Base-by-base conservation (phyloP, 2,113 vertebrate genomes). In the Ophiodon elongatus region DNA sequence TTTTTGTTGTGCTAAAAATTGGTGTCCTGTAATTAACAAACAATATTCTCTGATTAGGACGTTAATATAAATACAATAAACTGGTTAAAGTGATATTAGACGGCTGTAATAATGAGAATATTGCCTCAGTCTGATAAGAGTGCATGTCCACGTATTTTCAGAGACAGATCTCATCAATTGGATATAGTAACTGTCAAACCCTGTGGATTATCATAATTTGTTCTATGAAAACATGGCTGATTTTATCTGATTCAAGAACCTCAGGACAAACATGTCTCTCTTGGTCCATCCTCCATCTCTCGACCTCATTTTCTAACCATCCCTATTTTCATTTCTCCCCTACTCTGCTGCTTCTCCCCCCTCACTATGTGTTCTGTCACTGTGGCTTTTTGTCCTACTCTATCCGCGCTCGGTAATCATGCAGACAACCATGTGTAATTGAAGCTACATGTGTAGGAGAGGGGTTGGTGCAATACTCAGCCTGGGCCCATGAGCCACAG, bases 341-440 rank as follows among this genome's bases (percentile, higher is more conserved):
- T 50, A 41, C 33, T 68, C 41, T 41, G 14, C 13, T 6, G 2
- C 21, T 37, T 43, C 31, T 8, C 23, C 67, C n/a, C 41, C 25
- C 19, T 70, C 43, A 9, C 19, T 21, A 19, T 13, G 31, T 50
- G 37, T 66, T 79, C 50, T 76, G 63, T 82, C 71, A 43, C 52
- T 29, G 19, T 76, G 37, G 25, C 76, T 84, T 76, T 71, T 29
- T 37, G 41, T 85, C 81, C 80, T 64, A 63, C 27, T 77, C 37
- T 45, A 27, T 79, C 69, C 33, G 23, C 27, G 54, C 68, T 33
- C 29, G 2, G 77, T 54, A 78, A 76, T 88, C 35, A 54, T 59
- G 67, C 72, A 76, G 85, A 83, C 80, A 79, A 59, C 50, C 78
- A 25, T 73, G 67, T 82, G 66, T 73, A 90, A 87, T 89, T 84